Base-by-base conservation (phyloP, 1,140 invertebrate genomes). In the Fragariocoptes setiger region DNA sequence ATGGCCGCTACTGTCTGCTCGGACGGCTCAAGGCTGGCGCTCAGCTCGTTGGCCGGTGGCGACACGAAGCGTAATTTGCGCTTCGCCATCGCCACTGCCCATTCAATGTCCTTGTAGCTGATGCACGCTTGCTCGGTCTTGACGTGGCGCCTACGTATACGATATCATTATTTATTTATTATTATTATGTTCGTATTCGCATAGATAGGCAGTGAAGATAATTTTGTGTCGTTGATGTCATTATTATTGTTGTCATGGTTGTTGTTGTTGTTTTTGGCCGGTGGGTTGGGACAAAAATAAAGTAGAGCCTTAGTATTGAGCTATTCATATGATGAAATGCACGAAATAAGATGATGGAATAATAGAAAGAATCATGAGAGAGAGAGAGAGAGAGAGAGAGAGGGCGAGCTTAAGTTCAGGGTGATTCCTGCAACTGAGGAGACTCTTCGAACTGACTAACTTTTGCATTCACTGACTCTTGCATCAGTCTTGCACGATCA, bases 61-160 rank as follows among this genome's bases (percentile, higher is more conserved):
- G 49, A 40, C 40, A 42, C 45, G 17, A 44, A 46, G 3, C 51
- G 47, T 16, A 53, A 44, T 37, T 74, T 69, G 55, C 77, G 76
- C 48, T 75, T 67, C 14, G 78, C 77, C 53, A 80, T 71, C 40
- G 73, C 55, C 58, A 82, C 80, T 25, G 80, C 78, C 44, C 73
- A 69, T 61, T 86, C 82, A 39, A 86, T 68, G 21, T 77, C 77
- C 49, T 82, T 75, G 54, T 80, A 85, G 13, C 76, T 82, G 52
- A 86, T 82, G 56, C 79, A 86, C 18, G 72, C 72, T 45, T 72
- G 68, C 38, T 70, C 65, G 35, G 25, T 31, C 25, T 31, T 31
- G 8, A 8, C 25, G n/a, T 8, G n/a, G 8, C 8, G 25, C 25
- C 8, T n/a, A 8, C 8, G 25, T n/a, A 8, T 8, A 31, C n/a